Evolutionary conservation across 2,113 vertebrate genomes (phyloP), one percentile per base, ranked within the genome.

Genomic region (Lutjanus erythropterus): DNA sequence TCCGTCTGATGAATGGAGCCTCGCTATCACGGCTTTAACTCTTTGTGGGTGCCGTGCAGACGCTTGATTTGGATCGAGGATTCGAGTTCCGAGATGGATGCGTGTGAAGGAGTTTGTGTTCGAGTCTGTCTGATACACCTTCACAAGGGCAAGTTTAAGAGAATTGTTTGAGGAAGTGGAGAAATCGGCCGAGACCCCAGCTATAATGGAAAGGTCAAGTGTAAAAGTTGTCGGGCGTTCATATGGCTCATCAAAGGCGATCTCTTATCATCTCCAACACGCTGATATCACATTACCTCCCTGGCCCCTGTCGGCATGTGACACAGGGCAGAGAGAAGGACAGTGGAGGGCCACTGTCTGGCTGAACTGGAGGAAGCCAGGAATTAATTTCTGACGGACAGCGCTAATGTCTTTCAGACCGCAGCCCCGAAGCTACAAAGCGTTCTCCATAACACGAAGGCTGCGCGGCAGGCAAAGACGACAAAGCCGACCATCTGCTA

Each of bases 351-450:
- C 77, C 86, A 80, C 82, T 78, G 80, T 89, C 80, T 81, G 68
- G 77, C 81, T 65, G 78, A 76, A 85, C 89, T 70, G 88, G 83
- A 94, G 91, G 88, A 89, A 94, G 78, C 85, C 67, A n/a, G 19
- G 80, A 88, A 91, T 91, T 95, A 89, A 86, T 94, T 91, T 94
- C 65, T 90, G 92, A 96, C 81, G 85, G 90, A 92, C 87, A 62
- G 81, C 73, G 21, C 90, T 95, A 94, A 96, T 95, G 84, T 69
- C 49, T 94, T 94, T 95, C 95, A 95, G 94, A 81, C 89, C 58
- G 47, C 58, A 82, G 86, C 80, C 89, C 76, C 61, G 59, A 79
- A 90, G 90, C 90, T 89, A 91, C 90, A 93, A 78, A 90, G 90
- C 71, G 69, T 70, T 91, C 81, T 87, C 88, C 84, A 70, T 90